Evolutionary conservation across 2,113 vertebrate species (phyloP), one percentile per base, ranked within the genome.

Genomic region (Aldabrachelys gigantea): DNA sequence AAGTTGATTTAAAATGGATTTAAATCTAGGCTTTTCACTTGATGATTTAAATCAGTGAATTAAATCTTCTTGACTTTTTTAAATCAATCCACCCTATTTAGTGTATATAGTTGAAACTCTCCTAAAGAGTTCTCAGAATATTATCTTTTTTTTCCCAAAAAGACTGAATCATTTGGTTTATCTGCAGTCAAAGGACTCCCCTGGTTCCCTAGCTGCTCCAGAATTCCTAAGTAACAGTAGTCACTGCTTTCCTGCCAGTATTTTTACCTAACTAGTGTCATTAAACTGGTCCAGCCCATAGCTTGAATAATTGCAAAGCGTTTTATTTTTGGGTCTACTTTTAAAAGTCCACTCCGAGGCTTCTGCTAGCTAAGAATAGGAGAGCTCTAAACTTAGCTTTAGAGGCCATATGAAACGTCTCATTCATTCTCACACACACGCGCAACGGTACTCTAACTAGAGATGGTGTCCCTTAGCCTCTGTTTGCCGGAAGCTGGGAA

Each of bases 251-350:
- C 52, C 29, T 31, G 17, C 24, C 83, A 57, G 29, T 88, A 50
- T 83, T 93, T 89, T 85, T 90, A 69, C 72, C n/a, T 24, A 41
- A 69, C 59, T 0, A 0, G 90, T 80, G 78, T 75, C 50, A 57
- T 69, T 95, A 87, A 95, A 92, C 94, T 95, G 89, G 96, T 95
- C 62, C 17, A 91, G 85, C 53, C 25, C 89, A 92, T 86, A n/a
- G 53, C 53, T 53, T 97, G 90, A 93, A 95, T 95, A 97, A 94
- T 95, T 97, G 96, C 91, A 93, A 85, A 94, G 80, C 41, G 49
- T 59, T 59, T 59, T 59, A n/a, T n/a, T 94, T 95, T 91, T 82
- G 95, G 95, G 87, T 85, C 89, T 95, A 1, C 95, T 85, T 97
- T 89, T 93, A 95, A 95, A 94, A 95, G 93, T 84, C 29, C 94